phyloP scores from a whole-genome alignment of 2,113 vertebrate genomes.

The Ploceus nigricollis region DNA sequence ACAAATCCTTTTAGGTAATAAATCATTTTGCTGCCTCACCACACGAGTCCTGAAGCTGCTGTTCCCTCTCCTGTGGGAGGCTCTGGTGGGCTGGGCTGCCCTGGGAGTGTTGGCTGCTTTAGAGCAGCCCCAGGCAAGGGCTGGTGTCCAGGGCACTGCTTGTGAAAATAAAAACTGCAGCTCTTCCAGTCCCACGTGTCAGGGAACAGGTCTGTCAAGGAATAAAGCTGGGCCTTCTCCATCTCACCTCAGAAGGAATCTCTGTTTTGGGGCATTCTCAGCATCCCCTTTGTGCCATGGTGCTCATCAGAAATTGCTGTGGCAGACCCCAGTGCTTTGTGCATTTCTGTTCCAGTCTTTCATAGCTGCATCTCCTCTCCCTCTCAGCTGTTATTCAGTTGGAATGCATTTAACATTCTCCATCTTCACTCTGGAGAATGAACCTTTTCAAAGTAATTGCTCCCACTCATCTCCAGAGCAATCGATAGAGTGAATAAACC shows the following conservation, averaged over 20 bases:
- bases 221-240: neutral
- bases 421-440: neutral
- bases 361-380: neutral
- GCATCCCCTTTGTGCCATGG: accelerated
- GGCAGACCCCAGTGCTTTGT: neutral
- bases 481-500: constrained; percentile 5
- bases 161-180: neutral
- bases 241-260: neutral
- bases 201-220: neutral
- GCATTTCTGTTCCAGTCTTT: neutral
- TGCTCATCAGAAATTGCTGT: too few relatives aligned
- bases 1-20: neutral
- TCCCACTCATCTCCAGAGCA: constrained; percentile 3
- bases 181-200: accelerated
- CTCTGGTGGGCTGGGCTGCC: neutral
- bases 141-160: neutral
- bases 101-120: accelerated
- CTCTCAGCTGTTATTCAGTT: neutral
- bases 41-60: accelerated
- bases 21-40: neutral
- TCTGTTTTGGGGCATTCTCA: neutral
- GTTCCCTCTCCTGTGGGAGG: neutral
- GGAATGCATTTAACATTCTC: neutral
- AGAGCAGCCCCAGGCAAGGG: neutral
- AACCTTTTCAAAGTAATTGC: constrained; percentile 37